Base-by-base conservation (phyloP, 2,113 vertebrate species). In the Anas platyrhynchos region DNA sequence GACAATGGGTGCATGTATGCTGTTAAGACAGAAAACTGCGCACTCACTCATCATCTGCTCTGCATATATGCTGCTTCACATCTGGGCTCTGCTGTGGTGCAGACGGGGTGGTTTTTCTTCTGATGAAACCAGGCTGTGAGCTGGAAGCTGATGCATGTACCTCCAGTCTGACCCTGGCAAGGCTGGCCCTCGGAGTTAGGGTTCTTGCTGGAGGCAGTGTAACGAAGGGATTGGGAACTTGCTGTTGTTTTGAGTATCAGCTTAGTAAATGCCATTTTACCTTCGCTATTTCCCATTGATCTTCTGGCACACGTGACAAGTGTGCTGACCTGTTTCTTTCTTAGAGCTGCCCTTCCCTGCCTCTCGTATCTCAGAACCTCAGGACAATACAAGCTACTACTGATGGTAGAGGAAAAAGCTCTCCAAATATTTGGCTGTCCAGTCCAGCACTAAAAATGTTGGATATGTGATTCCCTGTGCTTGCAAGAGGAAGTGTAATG, bases 1-100 rank as follows among this genome's bases (percentile, higher is more conserved):
- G 66, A 88, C 80, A 93, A 79, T 91, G 88, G 88, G 73, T 80
- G 63, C 68, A 11, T 59, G 75, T 27, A 48, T 18, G 63, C 50
- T 76, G 80, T 67, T 89, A 7, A 31, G 78, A 38, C 1, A n/a
- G 90, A 58, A 38, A 63, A 73, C 76, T 80, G 55, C 7, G 0
- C 34, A 69, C 73, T 92, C 73, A 25, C 46, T 59, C 76, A 27
- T 89, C 55, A 46, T 81, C 86, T 87, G 87, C 67, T 75, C 74
- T 87, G 65, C 56, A 6, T 16, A 23, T 36, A 1, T 18, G 55
- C 61, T 55, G 0, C 1, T 68, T 95, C 52, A 66, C 77, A 55
- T 62, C 62, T 65, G 92, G 87, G 82, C 84, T 43, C 27, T 56
- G 27, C 61, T 46, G 18, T 48, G 76, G 1, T 48, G 56, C 31